Percentiles rank a stretch among this genome's conserved stretches.
These are phyloP conservation scores for Machaerirhynchus nigripectus DNA, from an alignment of 2,113 vertebrate genomes.

Conservation along the genomic window DNA sequence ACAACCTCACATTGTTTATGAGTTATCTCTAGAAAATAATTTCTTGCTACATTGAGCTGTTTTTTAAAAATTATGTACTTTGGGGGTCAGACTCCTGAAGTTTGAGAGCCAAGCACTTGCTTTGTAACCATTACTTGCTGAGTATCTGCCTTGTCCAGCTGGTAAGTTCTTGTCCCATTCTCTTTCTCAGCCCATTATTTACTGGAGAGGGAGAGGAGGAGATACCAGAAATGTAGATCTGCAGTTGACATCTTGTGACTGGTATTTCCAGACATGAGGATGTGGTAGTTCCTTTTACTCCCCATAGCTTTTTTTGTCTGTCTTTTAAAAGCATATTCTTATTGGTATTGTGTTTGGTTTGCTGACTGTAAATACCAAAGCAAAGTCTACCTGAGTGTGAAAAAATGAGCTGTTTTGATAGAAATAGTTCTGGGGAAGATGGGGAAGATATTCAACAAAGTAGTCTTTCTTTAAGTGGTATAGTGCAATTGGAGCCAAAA, in stretches of 20 bases:
- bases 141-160: not conserved
- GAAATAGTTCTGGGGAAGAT: not conserved
- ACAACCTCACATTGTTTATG: not conserved
- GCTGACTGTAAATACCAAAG: not conserved
- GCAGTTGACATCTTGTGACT: not conserved
- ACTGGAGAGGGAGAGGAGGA: not conserved
- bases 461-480: not conserved
- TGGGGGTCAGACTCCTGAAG: not conserved
- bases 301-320: not conserved
- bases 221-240: not conserved
- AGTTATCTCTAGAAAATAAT: not conserved
- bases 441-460: not conserved
- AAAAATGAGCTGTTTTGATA: not conserved
- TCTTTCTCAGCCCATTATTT: not conserved
- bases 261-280: not conserved
- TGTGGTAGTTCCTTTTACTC: not conserved
- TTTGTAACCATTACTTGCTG: not conserved
- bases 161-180: not conserved
- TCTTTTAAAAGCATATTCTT: conserved; percentile 12
- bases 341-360: not conserved
- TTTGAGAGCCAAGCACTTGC: not conserved
- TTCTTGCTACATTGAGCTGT: not conserved
- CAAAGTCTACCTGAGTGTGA: not conserved
- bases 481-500: not conserved
- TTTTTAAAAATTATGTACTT: not conserved